Evolutionary conservation across 2,888 invertebrate species (phyloP).

Genomic region (Anaspis maculata): DNA sequence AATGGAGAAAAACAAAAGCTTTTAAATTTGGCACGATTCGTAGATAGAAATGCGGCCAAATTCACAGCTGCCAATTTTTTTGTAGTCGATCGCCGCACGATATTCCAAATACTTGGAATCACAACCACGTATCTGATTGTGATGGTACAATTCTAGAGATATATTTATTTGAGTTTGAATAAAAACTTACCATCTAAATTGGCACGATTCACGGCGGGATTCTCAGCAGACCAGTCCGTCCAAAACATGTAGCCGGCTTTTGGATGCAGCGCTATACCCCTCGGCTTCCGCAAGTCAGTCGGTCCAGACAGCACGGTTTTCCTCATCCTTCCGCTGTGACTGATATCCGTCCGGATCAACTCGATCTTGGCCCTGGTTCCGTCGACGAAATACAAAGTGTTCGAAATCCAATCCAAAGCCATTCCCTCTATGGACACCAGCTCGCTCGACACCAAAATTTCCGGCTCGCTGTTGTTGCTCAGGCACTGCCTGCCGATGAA

Average conservation of each 20-base stretch:
- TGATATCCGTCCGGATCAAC: conserved; percentile 61
- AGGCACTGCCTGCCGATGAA: conserved; percentile 72
- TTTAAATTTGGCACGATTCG: too few relatives aligned
- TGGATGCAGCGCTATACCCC: conserved; percentile 70
- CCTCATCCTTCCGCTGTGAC: conserved; percentile 62
- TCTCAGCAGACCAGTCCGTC: conserved; percentile 80
- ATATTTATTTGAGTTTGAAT: too few relatives aligned
- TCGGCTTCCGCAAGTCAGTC: conserved; percentile 44
- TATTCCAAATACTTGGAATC: too few relatives aligned
- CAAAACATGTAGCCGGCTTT: conserved; percentile 73
- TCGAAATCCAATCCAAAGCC: conserved; percentile 83
- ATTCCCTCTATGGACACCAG: conserved; percentile 79
- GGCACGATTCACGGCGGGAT: conserved; percentile 70
- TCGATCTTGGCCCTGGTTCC: conserved; percentile 72
- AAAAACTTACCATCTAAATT: conserved; percentile 83
- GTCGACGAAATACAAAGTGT: conserved; percentile 81
- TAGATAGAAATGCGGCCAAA: too few relatives aligned
- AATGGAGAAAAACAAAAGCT: too few relatives aligned
- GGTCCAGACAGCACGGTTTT: conserved; percentile 65
- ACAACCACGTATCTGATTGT: too few relatives aligned
- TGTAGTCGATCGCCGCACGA: too few relatives aligned
- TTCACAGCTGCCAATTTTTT: too few relatives aligned
- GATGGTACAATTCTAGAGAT: too few relatives aligned
- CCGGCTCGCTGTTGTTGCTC: conserved; percentile 49
- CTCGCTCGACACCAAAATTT: conserved; percentile 65